Conservation (phyloP, 2,888 invertebrate genomes). For the Eristalis arbustorum region DNA sequence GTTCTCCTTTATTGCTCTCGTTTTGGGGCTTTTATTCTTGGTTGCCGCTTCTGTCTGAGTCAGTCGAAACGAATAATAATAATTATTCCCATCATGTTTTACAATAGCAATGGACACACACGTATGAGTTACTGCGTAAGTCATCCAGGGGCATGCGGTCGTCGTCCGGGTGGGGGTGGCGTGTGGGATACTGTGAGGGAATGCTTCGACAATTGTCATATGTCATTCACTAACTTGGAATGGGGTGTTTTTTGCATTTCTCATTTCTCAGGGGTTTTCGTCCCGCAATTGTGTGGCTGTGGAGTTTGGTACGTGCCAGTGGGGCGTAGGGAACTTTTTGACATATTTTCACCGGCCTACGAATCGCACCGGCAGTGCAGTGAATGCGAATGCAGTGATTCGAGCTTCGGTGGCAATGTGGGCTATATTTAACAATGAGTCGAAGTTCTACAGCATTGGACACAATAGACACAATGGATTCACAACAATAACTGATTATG, state of each 20-base stretch:
- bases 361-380: slow-evolving; percentile 10
- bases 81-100: slow-evolving; percentile 67
- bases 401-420: slow-evolving; percentile 11
- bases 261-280: slow-evolving; percentile 15
- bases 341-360: slow-evolving; percentile 27
- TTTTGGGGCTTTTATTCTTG: slow-evolving; percentile 19
- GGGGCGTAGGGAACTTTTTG: slow-evolving; percentile 6
- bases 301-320: slow-evolving; percentile 30
- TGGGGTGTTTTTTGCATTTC: neutral
- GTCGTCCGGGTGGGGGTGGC: neutral
- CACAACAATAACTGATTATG: neutral
- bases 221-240: slow-evolving; percentile 27
- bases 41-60: slow-evolving; percentile 28
- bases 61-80: slow-evolving; percentile 63
- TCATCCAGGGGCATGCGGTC: slow-evolving; percentile 3
- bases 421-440: slow-evolving; percentile 37
- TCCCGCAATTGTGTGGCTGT: slow-evolving; percentile 27
- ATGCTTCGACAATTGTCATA: slow-evolving; percentile 52
- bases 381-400: neutral
- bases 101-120: slow-evolving; percentile 62
- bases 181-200: slow-evolving; percentile 24
- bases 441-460: slow-evolving; percentile 2
- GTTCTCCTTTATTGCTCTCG: slow-evolving; percentile 63
- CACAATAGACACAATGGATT: neutral
- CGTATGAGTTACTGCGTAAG: slow-evolving; percentile 48